Percentiles rank a stretch among this genome's conserved stretches.
phyloP scores from a whole-genome alignment of 2,888 invertebrate genomes.

The Drosophila falleni region DNA sequence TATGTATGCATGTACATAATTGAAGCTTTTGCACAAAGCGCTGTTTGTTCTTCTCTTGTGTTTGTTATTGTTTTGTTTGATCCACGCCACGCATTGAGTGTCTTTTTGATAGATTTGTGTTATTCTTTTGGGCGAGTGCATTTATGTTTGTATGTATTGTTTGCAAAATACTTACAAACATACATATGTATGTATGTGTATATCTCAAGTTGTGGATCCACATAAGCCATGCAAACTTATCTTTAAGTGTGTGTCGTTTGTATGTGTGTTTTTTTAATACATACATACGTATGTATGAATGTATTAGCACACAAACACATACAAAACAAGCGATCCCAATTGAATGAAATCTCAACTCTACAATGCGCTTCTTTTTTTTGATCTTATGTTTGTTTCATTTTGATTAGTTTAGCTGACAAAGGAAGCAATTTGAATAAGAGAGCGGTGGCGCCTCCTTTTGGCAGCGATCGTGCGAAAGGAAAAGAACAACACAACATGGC shows the following conservation, averaged over 20 bases:
- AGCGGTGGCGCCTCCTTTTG: neutral
- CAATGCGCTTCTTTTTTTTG: conserved; percentile 17
- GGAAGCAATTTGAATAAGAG: neutral
- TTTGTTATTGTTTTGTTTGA: conserved; percentile 23
- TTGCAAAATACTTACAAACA: conserved; percentile 1
- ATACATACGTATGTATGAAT: conserved; percentile 6
- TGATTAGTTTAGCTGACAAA: conserved; percentile 4
- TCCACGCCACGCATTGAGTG: conserved; percentile 30
- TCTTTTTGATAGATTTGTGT: conserved; percentile 15
- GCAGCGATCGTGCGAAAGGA: conserved; percentile 4
- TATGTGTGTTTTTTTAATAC: neutral
- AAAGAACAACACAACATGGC: conserved; percentile 26
- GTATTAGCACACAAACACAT: conserved; percentile 27
- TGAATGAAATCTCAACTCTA: conserved; percentile 38
- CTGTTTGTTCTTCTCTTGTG: neutral
- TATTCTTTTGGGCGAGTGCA: neutral
- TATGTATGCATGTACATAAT: conserved; percentile 9
- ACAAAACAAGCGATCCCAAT: conserved; percentile 17
- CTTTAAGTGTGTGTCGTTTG: conserved; percentile 15
- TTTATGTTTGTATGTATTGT: conserved; percentile 1
- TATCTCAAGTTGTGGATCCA: neutral
- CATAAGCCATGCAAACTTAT: conserved; percentile 14
- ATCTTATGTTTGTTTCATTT: conserved; percentile 10
- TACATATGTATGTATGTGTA: neutral
- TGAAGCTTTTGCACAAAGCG: conserved; percentile 35